phyloP scores from a whole-genome alignment of 2,797 vertebrate genomes.

The Psittacula echo region DNA sequence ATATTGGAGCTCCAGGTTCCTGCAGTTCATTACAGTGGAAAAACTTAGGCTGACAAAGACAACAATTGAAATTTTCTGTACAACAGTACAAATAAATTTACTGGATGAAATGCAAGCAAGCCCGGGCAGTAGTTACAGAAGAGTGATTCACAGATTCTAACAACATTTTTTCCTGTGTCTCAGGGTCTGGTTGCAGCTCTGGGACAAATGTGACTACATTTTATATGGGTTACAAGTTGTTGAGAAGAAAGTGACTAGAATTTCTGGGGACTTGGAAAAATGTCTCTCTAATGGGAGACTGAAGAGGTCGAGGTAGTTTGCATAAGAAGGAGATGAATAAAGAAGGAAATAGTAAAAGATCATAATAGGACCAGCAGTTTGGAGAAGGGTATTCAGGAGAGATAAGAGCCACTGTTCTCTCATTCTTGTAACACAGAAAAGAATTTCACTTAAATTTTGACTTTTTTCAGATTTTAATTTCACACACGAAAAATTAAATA shows the following conservation, averaged over 20 bases:
- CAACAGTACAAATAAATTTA: neutral
- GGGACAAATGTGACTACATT: neutral
- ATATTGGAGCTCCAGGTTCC: neutral
- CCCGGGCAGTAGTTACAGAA: neutral
- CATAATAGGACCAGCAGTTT: neutral
- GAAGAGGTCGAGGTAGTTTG: neutral
- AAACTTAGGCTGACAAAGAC: neutral
- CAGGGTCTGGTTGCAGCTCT: neutral
- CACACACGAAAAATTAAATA: neutral
- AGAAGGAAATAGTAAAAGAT: neutral
- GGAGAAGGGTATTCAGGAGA: neutral
- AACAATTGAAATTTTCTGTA: neutral
- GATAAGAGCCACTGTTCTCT: neutral
- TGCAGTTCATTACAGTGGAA: neutral
- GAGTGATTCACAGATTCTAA: neutral
- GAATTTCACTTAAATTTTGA: neutral
- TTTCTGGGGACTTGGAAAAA: neutral
- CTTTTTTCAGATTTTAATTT: neutral
- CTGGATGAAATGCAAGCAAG: neutral
- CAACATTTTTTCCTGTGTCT: neutral
- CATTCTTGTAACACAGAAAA: neutral
- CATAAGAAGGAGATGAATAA: neutral
- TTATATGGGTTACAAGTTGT: neutral
- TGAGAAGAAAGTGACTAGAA: neutral
- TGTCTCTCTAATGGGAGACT: neutral